Conservation (phyloP, 1,140 invertebrate species). For the Procambarus clarkii region DNA sequence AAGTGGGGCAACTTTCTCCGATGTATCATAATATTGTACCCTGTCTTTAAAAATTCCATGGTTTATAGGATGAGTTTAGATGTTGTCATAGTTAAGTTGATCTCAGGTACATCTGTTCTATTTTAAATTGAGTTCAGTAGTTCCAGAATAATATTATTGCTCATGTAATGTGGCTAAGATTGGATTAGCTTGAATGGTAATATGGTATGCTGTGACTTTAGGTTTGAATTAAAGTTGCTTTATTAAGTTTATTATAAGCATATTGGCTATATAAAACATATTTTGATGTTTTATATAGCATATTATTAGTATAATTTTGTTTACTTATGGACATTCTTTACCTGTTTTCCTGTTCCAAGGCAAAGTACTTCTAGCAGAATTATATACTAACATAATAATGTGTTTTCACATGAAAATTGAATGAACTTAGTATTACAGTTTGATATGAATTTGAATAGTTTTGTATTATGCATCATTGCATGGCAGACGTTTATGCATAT, state of each 20-base stretch:
- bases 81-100: not conserved
- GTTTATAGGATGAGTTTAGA: not conserved
- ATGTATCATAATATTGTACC: too few species aligned
- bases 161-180: not conserved
- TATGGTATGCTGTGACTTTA: not conserved
- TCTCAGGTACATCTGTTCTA: not conserved
- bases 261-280: not conserved
- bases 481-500: not conserved
- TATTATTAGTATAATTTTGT: not conserved
- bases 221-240: not conserved
- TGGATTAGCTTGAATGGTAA: not conserved
- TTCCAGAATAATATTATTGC: not conserved
- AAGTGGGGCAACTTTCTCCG: too few species aligned
- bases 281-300: not conserved
- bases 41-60: not conserved
- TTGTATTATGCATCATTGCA: not conserved
- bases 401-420: not conserved
- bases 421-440: not conserved
- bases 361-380: not conserved
- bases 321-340: not conserved
- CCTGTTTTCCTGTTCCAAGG: not conserved
- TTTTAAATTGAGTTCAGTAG: not conserved
- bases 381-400: not conserved
- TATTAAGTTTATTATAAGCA: slow-evolving; percentile 3
- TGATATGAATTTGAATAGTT: not conserved